phyloP scores from a whole-genome alignment of 2,888 invertebrate species.

The Eupithecia dodoneata region DNA sequence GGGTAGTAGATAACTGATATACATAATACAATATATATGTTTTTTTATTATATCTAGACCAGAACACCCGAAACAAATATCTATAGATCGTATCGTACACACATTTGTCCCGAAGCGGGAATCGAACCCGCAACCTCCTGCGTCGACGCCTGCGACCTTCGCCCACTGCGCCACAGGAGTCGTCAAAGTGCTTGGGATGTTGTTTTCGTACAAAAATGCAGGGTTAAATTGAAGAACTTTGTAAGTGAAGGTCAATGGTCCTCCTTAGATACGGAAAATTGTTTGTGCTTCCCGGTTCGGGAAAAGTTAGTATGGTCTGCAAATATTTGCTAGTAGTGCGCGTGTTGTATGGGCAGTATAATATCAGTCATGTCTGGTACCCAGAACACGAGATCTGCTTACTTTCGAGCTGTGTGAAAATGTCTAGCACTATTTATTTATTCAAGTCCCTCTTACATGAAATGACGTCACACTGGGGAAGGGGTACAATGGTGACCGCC shows the following conservation, averaged over 20 bases:
- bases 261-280: background rate
- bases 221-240: constrained; percentile 2
- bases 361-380: background rate
- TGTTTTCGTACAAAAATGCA: no score
- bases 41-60: no score
- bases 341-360: background rate
- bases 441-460: background rate
- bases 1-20: no score
- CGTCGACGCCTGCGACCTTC: no score
- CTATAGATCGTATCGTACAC: no score
- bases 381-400: constrained; percentile 1
- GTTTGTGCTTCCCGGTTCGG: background rate
- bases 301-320: background rate
- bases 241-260: background rate
- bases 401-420: constrained; percentile 40
- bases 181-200: no score
- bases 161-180: no score
- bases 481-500: background rate
- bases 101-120: no score
- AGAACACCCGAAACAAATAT: no score
- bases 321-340: background rate
- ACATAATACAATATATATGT: no score
- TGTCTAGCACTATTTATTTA: background rate
- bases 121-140: no score
- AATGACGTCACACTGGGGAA: background rate